phyloP scores from a whole-genome alignment of 1,140 invertebrate genomes.

The Melitaea cinxia region DNA sequence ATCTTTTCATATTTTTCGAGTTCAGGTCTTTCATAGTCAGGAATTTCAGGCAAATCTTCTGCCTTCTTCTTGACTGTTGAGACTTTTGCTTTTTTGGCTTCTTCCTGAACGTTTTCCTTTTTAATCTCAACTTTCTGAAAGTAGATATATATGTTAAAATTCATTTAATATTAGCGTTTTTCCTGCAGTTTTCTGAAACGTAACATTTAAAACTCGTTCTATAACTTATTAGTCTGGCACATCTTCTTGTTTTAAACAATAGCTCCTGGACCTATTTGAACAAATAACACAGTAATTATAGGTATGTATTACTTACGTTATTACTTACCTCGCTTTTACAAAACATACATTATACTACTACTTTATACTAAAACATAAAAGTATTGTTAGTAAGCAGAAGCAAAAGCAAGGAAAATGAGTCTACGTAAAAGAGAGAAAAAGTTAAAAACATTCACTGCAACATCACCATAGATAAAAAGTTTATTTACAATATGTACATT shows the following conservation, averaged over 20 bases:
- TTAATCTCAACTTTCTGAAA: conserved; percentile 76
- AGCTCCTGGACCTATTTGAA: background rate
- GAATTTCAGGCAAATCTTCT: conserved; percentile 88
- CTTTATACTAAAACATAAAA: conserved; percentile 11
- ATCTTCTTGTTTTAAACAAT: background rate
- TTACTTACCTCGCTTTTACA: conserved; percentile 1
- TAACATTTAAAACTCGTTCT: background rate
- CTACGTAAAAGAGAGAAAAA: conserved; percentile 39
- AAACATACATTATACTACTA: background rate
- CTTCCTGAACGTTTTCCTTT: conserved; percentile 69
- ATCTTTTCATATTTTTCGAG: conserved; percentile 83
- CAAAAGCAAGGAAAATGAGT: conserved; percentile 57
- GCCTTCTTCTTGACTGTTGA: conserved; percentile 78
- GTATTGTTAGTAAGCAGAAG: conserved; percentile 47
- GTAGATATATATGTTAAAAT: conserved; percentile 4
- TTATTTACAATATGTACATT: conserved; percentile 7
- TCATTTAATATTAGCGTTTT: background rate
- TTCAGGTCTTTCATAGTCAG: conserved; percentile 84
- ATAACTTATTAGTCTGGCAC: too few relatives aligned
- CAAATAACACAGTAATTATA: background rate
- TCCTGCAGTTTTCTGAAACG: background rate
- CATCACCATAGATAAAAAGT: conserved; percentile 4
- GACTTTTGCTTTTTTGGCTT: conserved; percentile 73
- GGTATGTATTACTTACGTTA: too few relatives aligned
- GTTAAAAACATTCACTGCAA: conserved; percentile 5